These are phyloP conservation scores for Dreissena rostriformis DNA, from an alignment of 1,140 invertebrate species.

Conservation along the genomic window DNA sequence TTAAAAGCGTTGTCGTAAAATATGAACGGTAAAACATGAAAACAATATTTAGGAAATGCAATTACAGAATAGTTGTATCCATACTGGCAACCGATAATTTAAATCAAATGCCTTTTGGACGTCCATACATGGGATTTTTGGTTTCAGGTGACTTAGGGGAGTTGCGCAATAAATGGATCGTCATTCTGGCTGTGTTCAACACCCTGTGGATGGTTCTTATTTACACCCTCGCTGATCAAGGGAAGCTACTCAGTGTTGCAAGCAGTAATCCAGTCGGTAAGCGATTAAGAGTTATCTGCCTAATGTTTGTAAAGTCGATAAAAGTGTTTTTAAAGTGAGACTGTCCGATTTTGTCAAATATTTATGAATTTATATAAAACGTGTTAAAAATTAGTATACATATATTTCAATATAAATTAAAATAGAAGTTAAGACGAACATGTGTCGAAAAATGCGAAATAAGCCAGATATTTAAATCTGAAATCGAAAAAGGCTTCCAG, in stretches of 20 bases:
- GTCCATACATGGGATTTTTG: background rate
- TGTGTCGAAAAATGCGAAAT: no score
- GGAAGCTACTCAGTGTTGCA: conserved; percentile 59
- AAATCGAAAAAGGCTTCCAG: no score
- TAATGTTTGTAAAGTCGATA: no score
- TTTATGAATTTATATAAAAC: no score
- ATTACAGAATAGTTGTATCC: background rate
- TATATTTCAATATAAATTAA: no score
- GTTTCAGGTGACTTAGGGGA: conserved; percentile 64
- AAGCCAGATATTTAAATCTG: no score
- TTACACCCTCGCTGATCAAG: conserved; percentile 64
- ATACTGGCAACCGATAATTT: background rate
- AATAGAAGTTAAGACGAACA: no score
- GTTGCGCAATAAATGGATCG: conserved; percentile 66
- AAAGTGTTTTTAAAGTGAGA: no score
- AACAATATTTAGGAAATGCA: background rate
- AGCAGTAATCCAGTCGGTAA: conserved; percentile 74
- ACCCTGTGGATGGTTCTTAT: conserved; percentile 72
- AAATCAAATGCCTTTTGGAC: background rate
- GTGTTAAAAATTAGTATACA: no score
- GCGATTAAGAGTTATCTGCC: background rate
- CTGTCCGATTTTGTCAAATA: no score
- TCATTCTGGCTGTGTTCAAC: conserved; percentile 70
- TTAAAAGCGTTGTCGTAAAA: background rate
- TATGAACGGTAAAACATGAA: background rate